Conservation (phyloP, 1,140 invertebrate species). For the Chrysoperla carnea region DNA sequence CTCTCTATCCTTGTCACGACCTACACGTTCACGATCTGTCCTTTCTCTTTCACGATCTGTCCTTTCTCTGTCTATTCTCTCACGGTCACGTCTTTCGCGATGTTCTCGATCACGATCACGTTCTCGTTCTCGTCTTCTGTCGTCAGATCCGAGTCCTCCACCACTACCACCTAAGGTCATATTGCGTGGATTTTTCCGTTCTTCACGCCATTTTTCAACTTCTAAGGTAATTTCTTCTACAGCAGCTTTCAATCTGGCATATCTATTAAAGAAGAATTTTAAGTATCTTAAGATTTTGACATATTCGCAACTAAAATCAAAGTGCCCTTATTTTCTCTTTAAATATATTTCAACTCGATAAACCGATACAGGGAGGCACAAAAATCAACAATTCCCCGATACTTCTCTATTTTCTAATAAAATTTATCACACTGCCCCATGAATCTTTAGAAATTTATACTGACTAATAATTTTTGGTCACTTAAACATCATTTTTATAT, state of each 20-base stretch:
- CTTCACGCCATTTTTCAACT: conserved; percentile 14
- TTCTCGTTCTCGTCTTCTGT: conserved; percentile 4
- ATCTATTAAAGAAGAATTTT: conserved; percentile 18
- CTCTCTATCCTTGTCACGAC: conserved; percentile 21
- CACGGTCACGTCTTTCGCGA: conserved; percentile 34
- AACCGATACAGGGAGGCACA: no score
- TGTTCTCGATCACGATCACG: conserved; percentile 36
- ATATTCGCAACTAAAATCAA: background rate
- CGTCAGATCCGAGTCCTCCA: conserved; percentile 8
- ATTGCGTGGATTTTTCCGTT: conserved; percentile 5
- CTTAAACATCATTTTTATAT: background rate
- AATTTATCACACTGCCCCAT: no score
- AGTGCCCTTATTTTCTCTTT: no score
- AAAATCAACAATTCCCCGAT: no score
- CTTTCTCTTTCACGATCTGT: conserved; percentile 26
- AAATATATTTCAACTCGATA: no score
- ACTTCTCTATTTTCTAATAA: no score
- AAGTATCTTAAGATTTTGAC: no score
- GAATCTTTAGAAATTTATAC: no score
- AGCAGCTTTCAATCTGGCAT: conserved; percentile 40
- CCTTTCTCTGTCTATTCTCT: conserved; percentile 21
- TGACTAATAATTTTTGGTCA: no score
- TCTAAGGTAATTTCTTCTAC: conserved; percentile 35
- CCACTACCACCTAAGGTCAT: conserved; percentile 1
- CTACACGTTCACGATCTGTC: conserved; percentile 11